Base-by-base conservation (phyloP, 2,113 vertebrate genomes). In the Sarotherodon lohbergeri region DNA sequence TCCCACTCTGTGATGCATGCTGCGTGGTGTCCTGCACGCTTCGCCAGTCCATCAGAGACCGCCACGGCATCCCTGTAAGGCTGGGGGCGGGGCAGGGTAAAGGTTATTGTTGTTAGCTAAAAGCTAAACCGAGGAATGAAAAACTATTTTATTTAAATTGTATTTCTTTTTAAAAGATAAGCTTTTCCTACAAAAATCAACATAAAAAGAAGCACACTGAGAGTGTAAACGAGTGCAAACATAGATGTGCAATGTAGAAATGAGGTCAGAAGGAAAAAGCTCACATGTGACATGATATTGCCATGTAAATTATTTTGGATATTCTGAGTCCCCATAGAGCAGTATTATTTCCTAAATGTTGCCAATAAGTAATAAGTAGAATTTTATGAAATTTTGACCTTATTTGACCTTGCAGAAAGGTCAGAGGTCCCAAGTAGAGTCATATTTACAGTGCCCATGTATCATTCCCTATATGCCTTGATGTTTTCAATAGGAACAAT, bases 101-200 rank as follows among this genome's bases (percentile, higher is more conserved):
- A 22, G 22, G 22, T 22, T 22, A 22, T 22, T 63, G 59, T 63
- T 34, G 11, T 41, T 8, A 39, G 63, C 0, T 41, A 4, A 66
- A n/a, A 39, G 22, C 10, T 3, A 39, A 66, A 39, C 56, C 17
- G 0, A 32, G 56, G 27, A 7, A 27, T 59, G 56, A 59, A 32
- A 32, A 17, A 29, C 4, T 16, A 59, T 1, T 59, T 32, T 59
- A 32, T 32, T 7, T 32, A 59, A 59, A 59, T 5, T 16, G 1
- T 0, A 5, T 1, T 6, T 27, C 7, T 13, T 56, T 54, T 7
- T 13, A 2, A 2, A 16, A 9, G 9, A 22, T 22, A 22, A 22
- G 22, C 22, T 22, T 22, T 22, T 7, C 13, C 0, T 0, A 5
- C 14, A 59, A 24, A 39, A 16, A 29, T 22, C 22, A 22, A 22